phyloP scores from a whole-genome alignment of 2,797 vertebrate species.

The Sphaeramia orbicularis region DNA sequence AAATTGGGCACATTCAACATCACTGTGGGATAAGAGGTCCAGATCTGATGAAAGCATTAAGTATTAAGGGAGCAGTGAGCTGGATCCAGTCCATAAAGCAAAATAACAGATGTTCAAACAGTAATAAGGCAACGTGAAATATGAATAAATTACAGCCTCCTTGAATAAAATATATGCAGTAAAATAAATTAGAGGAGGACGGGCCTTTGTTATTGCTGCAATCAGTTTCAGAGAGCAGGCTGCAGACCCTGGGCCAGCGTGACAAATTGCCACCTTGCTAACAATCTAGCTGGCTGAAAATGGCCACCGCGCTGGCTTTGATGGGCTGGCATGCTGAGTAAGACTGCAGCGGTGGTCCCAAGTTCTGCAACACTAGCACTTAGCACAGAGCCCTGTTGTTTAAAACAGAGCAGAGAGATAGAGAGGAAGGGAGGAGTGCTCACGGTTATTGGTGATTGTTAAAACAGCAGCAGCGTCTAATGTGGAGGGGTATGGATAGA shows the following conservation, averaged over 20 bases:
- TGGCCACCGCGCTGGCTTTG: conserved; percentile 78
- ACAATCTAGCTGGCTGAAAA: conserved; percentile 81
- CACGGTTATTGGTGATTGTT: conserved; percentile 49
- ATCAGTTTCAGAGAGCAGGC: conserved; percentile 79
- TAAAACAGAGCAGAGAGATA: conserved; percentile 48
- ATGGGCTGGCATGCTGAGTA: conserved; percentile 80
- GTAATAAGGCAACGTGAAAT: conserved; percentile 85
- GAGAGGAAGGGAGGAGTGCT: conserved; percentile 48
- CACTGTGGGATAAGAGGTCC: conserved; percentile 73
- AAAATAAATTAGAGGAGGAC: conserved; percentile 81
- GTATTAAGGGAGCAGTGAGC: conserved; percentile 75
- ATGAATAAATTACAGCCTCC: conserved; percentile 84
- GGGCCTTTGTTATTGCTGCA: conserved; percentile 86
- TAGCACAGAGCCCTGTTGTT: conserved; percentile 62
- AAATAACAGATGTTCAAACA: conserved; percentile 87
- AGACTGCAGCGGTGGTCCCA: conserved; percentile 77
- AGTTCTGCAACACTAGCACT: conserved; percentile 84
- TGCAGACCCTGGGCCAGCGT: conserved; percentile 76
- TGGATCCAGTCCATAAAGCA: conserved; percentile 83
- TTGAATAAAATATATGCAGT: conserved; percentile 85
- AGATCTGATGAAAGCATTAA: conserved; percentile 83
- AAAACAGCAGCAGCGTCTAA: conserved; percentile 53
- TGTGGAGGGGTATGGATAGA: conserved; percentile 55
- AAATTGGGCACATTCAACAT: conserved; percentile 78
- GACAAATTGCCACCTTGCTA: conserved; percentile 84